Percentiles rank a stretch among this genome's conserved stretches.
Conservation (phyloP, 2,888 invertebrate species). For the Phortica magna region DNA sequence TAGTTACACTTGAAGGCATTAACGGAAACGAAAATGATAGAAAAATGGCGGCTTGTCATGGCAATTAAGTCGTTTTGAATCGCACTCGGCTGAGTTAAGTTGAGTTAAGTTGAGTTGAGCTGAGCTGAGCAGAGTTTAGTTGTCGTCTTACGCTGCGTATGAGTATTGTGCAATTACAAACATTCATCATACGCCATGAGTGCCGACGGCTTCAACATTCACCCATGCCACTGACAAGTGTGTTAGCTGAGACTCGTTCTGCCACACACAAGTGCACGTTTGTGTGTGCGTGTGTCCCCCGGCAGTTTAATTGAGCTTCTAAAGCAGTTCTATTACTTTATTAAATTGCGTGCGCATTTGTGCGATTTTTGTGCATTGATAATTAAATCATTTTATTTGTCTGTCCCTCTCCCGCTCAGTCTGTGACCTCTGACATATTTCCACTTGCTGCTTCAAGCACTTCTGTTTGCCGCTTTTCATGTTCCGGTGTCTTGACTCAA, state of each 20-base stretch:
- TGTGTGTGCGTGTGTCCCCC: background rate
- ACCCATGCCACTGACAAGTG: no score
- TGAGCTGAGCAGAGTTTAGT: no score
- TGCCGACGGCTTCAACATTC: background rate
- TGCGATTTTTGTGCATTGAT: background rate
- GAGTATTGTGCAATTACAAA: slow-evolving; percentile 6
- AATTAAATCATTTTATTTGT: background rate
- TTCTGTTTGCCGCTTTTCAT: background rate
- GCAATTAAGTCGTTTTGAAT: background rate
- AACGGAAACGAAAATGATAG: background rate
- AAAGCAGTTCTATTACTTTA: background rate
- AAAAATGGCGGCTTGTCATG: background rate
- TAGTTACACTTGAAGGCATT: background rate
- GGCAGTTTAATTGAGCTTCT: background rate
- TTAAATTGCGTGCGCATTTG: background rate
- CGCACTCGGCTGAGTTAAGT: no score
- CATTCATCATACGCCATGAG: slow-evolving; percentile 7
- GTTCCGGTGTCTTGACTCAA: background rate
- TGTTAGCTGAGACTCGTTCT: no score
- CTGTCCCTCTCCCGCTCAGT: background rate
- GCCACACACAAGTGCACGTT: no score
- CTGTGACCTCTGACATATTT: background rate
- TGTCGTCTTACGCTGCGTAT: background rate
- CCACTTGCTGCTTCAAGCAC: background rate
- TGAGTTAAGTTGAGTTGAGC: no score